These are phyloP conservation scores for Ryuthela nishihirai DNA, from an alignment of 2,888 invertebrate genomes.

Conservation along the genomic window DNA sequence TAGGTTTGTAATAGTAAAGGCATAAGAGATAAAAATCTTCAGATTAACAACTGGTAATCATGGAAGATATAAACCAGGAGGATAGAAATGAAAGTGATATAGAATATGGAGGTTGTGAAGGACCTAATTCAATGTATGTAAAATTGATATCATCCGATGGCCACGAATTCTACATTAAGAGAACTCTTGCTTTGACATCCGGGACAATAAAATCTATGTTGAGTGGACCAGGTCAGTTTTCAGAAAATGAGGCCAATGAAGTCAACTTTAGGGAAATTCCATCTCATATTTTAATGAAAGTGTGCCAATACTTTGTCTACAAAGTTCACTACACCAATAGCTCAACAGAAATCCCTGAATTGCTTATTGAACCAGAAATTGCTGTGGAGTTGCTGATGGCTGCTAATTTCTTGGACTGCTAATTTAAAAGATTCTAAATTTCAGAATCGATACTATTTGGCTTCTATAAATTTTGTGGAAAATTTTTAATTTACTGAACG, in stretches of 20 bases:
- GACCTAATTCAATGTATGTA: constrained; percentile 97
- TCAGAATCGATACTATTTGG: no score
- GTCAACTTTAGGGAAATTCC: constrained; percentile 98
- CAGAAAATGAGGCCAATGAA: constrained; percentile 98
- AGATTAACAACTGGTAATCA: no score
- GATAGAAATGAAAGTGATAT: background rate
- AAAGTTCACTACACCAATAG: constrained; percentile 97
- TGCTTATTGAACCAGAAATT: constrained; percentile 97
- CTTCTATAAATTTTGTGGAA: no score
- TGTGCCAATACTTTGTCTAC: constrained; percentile 99
- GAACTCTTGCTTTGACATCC: constrained; percentile 94
- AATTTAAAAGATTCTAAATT: no score
- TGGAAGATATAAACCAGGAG: no score
- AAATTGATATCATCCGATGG: constrained; percentile 95
- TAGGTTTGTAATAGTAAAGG: no score
- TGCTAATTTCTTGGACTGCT: constrained; percentile 98
- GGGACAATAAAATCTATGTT: constrained; percentile 98
- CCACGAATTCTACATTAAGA: constrained; percentile 96
- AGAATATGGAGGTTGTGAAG: constrained; percentile 92
- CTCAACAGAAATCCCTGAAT: constrained; percentile 98
- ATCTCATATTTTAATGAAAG: constrained; percentile 98
- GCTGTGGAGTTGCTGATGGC: constrained; percentile 98
- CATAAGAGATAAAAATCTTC: no score
- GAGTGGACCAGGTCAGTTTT: constrained; percentile 96
- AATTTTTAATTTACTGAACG: no score